Evolutionary conservation across 2,888 invertebrate species (phyloP).

Genomic region (Apotomis capreana): DNA sequence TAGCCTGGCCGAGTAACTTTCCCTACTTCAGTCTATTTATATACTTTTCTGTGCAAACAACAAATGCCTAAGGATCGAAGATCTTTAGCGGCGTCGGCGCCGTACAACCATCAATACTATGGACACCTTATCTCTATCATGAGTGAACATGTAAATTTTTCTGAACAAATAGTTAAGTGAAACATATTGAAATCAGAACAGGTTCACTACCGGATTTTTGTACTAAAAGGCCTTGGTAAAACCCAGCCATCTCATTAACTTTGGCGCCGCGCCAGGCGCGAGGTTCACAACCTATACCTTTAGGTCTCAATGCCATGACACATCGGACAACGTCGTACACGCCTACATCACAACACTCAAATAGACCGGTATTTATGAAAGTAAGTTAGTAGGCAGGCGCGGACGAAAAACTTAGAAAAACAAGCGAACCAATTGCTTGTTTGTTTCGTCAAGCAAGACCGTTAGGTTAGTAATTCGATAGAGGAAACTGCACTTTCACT

Average conservation of each 20-base stretch:
- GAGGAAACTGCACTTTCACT: conserved; percentile 35
- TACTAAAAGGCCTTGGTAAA: conserved; percentile 13
- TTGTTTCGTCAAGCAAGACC: conserved; percentile 19
- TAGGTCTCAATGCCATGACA: conserved; percentile 14
- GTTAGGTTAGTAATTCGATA: not conserved
- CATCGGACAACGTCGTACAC: not conserved
- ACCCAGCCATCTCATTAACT: conserved; percentile 8
- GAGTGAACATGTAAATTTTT: not conserved
- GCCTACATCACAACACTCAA: not conserved
- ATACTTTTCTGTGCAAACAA: not conserved
- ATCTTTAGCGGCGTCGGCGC: too few relatives aligned
- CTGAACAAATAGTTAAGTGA: not conserved
- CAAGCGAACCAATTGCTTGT: not conserved
- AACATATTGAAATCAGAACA: conserved; percentile 6
- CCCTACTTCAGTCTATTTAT: too few relatives aligned
- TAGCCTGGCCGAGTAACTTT: too few relatives aligned
- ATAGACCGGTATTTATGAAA: conserved; percentile 19
- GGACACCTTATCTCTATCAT: too few relatives aligned
- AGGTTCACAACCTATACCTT: conserved; percentile 3
- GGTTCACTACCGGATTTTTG: conserved; percentile 20
- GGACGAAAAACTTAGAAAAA: conserved; percentile 9
- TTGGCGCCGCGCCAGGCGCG: conserved; percentile 11
- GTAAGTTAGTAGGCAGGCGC: conserved; percentile 19
- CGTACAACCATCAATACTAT: too few relatives aligned
- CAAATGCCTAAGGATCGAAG: not conserved